Percentiles rank a stretch among this genome's conserved stretches.
Evolutionary conservation across 2,113 vertebrate species (phyloP).

Genomic region (Thunnus maccoyii): DNA sequence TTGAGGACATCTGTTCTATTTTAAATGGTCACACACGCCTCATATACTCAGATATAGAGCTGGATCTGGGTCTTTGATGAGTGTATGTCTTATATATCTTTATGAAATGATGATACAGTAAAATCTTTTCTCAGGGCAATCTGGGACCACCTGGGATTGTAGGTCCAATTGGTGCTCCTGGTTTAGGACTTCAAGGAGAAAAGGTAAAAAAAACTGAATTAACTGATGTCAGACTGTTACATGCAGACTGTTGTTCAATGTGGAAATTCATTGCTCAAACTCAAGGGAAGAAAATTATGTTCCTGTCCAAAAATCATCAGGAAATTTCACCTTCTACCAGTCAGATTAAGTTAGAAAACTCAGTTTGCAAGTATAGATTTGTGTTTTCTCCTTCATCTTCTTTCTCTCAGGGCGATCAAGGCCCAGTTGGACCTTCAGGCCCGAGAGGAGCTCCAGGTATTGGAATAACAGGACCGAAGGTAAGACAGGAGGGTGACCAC

Average conservation of each 20-base stretch:
- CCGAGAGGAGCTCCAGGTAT: constrained; percentile 81
- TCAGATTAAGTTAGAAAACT: neutral
- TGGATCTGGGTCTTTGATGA: neutral
- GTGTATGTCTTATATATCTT: neutral
- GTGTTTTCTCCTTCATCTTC: neutral
- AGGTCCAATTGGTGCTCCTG: constrained; percentile 77
- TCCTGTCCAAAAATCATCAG: too few species aligned
- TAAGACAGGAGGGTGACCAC: constrained; percentile 26
- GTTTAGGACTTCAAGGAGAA: constrained; percentile 83
- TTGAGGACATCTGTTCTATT: neutral
- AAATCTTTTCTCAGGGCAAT: constrained; percentile 80
- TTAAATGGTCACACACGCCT: neutral
- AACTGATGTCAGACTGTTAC: neutral
- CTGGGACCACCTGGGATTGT: constrained; percentile 79
- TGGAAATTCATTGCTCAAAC: neutral
- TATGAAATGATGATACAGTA: neutral
- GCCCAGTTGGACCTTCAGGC: constrained; percentile 77
- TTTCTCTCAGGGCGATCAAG: constrained; percentile 77
- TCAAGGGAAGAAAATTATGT: neutral
- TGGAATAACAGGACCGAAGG: constrained; percentile 82
- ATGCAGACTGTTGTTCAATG: neutral
- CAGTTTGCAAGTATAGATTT: neutral
- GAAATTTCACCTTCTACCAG: too few species aligned
- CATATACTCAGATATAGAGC: neutral
- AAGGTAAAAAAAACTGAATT: constrained; percentile 70